phyloP scores from a whole-genome alignment of 2,797 vertebrate genomes.

The Darevskia nairensis region DNA sequence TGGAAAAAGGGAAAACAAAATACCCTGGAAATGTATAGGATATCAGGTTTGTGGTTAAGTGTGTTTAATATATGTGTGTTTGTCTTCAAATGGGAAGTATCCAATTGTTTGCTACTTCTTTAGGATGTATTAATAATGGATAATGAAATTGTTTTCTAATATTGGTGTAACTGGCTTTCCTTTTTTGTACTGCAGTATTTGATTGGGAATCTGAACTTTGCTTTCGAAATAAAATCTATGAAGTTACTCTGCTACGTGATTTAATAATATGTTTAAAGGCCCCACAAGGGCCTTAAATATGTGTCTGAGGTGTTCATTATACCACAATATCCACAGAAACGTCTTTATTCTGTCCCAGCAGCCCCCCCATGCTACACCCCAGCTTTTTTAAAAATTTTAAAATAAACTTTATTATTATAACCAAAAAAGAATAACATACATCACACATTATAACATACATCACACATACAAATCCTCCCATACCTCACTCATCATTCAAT shows the following conservation, averaged over 20 bases:
- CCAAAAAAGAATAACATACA: too few species aligned
- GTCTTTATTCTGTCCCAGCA: not conserved
- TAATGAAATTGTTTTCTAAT: not conserved
- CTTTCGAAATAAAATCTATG: slow-evolving; percentile 15
- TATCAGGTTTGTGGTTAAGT: not conserved
- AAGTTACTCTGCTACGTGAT: not conserved
- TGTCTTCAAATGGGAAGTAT: not conserved
- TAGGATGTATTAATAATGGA: not conserved
- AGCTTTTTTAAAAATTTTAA: too few species aligned
- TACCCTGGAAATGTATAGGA: not conserved
- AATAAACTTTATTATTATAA: too few species aligned
- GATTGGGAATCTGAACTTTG: not conserved
- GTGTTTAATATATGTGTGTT: not conserved
- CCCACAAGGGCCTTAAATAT: not conserved
- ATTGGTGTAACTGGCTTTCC: not conserved
- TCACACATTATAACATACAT: too few species aligned
- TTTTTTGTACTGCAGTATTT: not conserved
- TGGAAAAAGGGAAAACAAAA: not conserved
- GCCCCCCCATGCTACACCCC: too few species aligned
- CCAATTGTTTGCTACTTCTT: slow-evolving; percentile 7
- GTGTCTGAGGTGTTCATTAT: too few species aligned
- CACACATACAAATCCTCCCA: too few species aligned
- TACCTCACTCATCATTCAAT: too few species aligned
- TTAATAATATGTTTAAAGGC: slow-evolving; percentile 8
- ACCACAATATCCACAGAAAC: not conserved